Base-by-base conservation (phyloP, 1,140 invertebrate species). In the Nomia melanderi region DNA sequence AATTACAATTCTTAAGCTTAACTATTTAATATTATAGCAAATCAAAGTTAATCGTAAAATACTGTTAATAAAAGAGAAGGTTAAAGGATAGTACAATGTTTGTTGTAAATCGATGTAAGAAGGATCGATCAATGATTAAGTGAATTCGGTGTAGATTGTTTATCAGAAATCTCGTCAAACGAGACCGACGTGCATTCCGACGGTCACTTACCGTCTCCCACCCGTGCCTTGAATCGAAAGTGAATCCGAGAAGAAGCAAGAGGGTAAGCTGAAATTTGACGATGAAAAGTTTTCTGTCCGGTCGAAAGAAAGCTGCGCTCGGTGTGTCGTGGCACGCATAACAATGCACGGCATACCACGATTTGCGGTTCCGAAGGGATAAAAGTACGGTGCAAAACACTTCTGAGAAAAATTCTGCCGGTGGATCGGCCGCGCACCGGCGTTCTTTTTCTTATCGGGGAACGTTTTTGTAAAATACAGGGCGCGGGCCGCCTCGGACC, bases 381-480 rank as follows among this genome's bases (percentile, higher is more conserved):
- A 67, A 76, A 76, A 76, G 54, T 47, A 20, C 64, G 53, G 73
- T 76, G 78, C 54, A 62, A 77, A 79, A 66, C 64, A 57, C 44
- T 79, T 74, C 72, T 75, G 39, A 79, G 75, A 77, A 77, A 71
- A 71, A 54, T 77, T 77, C 81, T 74, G 71, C 47, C 78, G 9
- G 29, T 57, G 33, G 53, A 36, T 23, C 54, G 54, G 1, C 5
- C 36, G 14, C 33, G 25, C 11, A 14, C 72, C 50, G 56, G 25
- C n/a, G 8, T 50, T 74, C 64, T 64, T 57, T 41, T 47, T 75
- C 54, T 76, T 76, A 76, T 67, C 73, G 64, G n/a, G 25, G 50
- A n/a, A 66, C 23, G 36, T 36, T 75, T 57, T 67, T 57, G 36
- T 44, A 36, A 66, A 66, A 33, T 50, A 63, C 41, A 44, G 41